Evolutionary conservation across 2,113 vertebrate genomes (phyloP).

Genomic region (Rhodinocichla rosea): DNA sequence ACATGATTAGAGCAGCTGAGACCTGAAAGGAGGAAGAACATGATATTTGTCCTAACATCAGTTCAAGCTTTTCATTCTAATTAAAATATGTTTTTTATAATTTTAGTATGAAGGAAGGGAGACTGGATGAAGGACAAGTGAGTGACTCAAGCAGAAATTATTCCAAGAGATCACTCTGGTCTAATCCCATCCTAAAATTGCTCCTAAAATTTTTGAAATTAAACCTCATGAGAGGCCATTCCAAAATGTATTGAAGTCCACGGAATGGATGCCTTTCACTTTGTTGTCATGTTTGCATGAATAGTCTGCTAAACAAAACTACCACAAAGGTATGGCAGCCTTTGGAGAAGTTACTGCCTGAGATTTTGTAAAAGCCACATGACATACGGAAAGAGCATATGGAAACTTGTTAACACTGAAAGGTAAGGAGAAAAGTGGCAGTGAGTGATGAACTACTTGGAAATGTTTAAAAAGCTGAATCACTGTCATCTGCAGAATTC

Average conservation of each 20-base stretch:
- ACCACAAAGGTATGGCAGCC: background rate
- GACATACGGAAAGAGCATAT: slow-evolving; percentile 43
- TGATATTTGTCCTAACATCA: background rate
- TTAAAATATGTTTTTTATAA: background rate
- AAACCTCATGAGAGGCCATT: background rate
- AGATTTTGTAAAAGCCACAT: slow-evolving; percentile 8
- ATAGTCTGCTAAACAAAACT: background rate
- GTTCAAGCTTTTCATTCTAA: background rate
- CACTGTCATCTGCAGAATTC: slow-evolving; percentile 38
- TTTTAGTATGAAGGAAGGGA: background rate
- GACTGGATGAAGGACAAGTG: background rate
- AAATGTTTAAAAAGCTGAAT: slow-evolving; percentile 43
- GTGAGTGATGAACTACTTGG: slow-evolving; percentile 48
- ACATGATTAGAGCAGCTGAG: background rate
- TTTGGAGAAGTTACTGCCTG: background rate
- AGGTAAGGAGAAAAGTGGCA: slow-evolving; percentile 36
- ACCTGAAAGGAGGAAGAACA: background rate
- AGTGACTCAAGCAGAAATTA: background rate
- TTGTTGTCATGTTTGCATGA: background rate
- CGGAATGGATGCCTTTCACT: background rate
- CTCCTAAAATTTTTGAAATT: background rate
- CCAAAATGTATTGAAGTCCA: background rate
- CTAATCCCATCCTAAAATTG: background rate
- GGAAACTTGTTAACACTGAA: slow-evolving; percentile 43
- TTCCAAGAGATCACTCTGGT: background rate